Percentiles rank a stretch among this genome's conserved stretches.
phyloP scores from a whole-genome alignment of 1,140 invertebrate species.

The Nebria ingens region DNA sequence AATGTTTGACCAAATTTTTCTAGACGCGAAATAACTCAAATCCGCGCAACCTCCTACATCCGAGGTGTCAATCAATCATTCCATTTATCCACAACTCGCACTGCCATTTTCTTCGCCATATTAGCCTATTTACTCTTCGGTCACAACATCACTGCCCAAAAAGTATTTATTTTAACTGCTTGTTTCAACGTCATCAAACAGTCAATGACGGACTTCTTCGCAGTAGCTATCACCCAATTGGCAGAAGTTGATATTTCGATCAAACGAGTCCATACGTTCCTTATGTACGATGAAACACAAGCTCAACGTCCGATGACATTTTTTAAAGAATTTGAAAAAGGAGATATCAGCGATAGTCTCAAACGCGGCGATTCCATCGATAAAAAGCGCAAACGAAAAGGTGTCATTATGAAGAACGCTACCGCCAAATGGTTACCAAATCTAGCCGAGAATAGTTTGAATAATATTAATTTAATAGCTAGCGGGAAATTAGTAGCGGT shows the following conservation, averaged over 20 bases:
- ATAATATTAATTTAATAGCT: slow-evolving; percentile 50
- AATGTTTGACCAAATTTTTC: slow-evolving; percentile 16
- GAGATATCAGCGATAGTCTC: slow-evolving; percentile 11
- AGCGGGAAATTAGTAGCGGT: slow-evolving; percentile 58
- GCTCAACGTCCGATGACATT: slow-evolving; percentile 24
- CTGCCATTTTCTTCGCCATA: slow-evolving; percentile 66
- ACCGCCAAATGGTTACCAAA: slow-evolving; percentile 48
- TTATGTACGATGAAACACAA: slow-evolving; percentile 37
- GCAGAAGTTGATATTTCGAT: slow-evolving; percentile 54
- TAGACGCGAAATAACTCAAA: slow-evolving; percentile 52
- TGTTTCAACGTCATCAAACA: slow-evolving; percentile 56
- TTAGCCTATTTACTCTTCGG: slow-evolving; percentile 57
- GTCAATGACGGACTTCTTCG: slow-evolving; percentile 59
- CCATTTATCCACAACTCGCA: slow-evolving; percentile 55
- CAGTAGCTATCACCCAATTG: slow-evolving; percentile 41
- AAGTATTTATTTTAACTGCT: slow-evolving; percentile 57
- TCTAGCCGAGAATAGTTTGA: slow-evolving; percentile 43
- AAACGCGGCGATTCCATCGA: neutral
- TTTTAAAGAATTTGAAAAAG: slow-evolving; percentile 17
- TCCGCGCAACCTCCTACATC: slow-evolving; percentile 54
- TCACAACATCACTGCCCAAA: slow-evolving; percentile 52
- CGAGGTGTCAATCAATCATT: slow-evolving; percentile 58
- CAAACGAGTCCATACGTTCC: slow-evolving; percentile 50
- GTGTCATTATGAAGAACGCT: slow-evolving; percentile 39
- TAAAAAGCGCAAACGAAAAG: slow-evolving; percentile 13